Evolutionary conservation across 2,888 invertebrate genomes (phyloP), one percentile per base, ranked within the genome.

Genomic region (Tetragnatha montana): DNA sequence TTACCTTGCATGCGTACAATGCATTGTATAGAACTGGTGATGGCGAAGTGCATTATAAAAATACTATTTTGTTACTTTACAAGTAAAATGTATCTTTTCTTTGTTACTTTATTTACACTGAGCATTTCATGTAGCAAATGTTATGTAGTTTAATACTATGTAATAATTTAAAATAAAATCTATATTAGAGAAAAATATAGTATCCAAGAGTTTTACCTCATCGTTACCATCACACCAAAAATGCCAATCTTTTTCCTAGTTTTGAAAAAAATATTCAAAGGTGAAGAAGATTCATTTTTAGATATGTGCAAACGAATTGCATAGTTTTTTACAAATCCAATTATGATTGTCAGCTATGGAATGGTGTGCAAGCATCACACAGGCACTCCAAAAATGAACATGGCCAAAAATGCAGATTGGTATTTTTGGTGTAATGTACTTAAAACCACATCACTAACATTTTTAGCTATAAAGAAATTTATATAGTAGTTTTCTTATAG

Each of bases 21-120:
- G 17, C 50, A 50, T 21, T 76, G 35, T 81, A 81, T 76, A 81
- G 75, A 22, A 85, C 49, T 76, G 88, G 85, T 89, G 89, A 89
- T 89, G 85, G 89, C 49, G 74, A 88, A 89, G 89, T 89, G 89
- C 89, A 89, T 89, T 89, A 89, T 75, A 60, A 85, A 85, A 84
- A 69, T 49, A 85, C 73, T 85, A 85, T 85, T 85, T 85, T 89
- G 51, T 89, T 76, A 17, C 17, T 82, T 73, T 81, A 81, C 76
- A 49, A 88, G 82, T 76, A 76, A 51, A 22, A 60, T 51, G 70
- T 21, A 70, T 49, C 22, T 68, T 82, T n/a, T 78, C 14, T 88
- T 50, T 74, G 78, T 81, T 89, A 35, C 50, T 71, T 21, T 17
- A 75, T 75, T 75, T 81, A 81, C 70, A 47, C 50, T 12, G 17